Base-by-base conservation (phyloP, 2,113 vertebrate species). In the Pedetes capensis region DNA sequence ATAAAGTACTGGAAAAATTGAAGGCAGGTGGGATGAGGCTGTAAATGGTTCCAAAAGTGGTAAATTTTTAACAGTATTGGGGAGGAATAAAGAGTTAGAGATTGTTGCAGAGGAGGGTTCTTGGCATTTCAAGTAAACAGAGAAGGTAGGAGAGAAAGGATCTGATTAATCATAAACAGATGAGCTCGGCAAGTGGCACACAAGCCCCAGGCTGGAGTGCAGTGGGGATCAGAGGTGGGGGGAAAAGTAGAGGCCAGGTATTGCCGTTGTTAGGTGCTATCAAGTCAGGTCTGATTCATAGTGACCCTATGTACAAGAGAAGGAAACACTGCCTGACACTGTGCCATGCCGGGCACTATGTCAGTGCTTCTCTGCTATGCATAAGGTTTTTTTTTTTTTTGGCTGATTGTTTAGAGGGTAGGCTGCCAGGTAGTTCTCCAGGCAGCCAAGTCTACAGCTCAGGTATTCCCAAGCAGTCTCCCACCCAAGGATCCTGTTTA, bases 21-120 rank as follows among this genome's bases (percentile, higher is more conserved):
- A 18, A 61, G 63, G 82, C 92, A 88, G 95, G 81, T 92, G 87
- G 90, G 39, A 83, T 74, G 51, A 53, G n/a, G 76, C 90, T 72
- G 72, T 78, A 81, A 90, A 82, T 23, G n/a, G 55, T 95, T 89
- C 95, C 71, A 55, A 93, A 94, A 80, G 59, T 61, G 75, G 93
- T 89, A 71, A 55, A 82, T 63, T 81, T 95, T 87, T 87, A 96
- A 93, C 68, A 94, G 78, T 6, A 39, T 72, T 57, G 29, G 82
- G 39, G 34, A 81, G 55, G 69, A 94, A 71, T 51, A 57, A 95
- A 94, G 79, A 39, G 42, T 59, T 57, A 20, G 8, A 82, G 27
- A 37, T 29, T 6, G 51, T 20, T 76, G 51, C 25, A 39, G 59
- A 80, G 32, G 71, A 72, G 51, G 27, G 61, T 71, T 75, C 86